A percentile compares a stretch with the other conserved stretches of the same genome.
Evolutionary conservation across 2,888 invertebrate species (phyloP).

Genomic region (Apamea anceps): DNA sequence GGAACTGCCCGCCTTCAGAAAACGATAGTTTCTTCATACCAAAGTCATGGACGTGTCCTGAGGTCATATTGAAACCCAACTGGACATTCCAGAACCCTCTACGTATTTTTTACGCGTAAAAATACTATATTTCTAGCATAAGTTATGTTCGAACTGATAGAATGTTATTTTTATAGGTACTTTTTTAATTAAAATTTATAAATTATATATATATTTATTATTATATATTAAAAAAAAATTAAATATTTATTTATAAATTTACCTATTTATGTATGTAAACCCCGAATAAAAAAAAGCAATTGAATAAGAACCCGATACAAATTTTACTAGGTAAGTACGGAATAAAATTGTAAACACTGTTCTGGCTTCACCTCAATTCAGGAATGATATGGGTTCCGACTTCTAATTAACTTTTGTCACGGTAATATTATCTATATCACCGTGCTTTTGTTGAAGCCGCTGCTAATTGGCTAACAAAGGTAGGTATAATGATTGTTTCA

Average conservation of each 20-base stretch:
- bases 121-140: not conserved
- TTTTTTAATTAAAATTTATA: conserved; percentile 1
- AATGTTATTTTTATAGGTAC: conserved; percentile 19
- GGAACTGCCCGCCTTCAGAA: conserved; percentile 92
- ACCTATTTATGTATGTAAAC: not conserved
- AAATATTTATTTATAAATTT: not conserved
- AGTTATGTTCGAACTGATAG: not conserved
- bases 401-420: not conserved
- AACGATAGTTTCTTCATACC: conserved; percentile 86
- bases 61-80: conserved; percentile 84
- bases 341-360: not conserved
- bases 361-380: not conserved
- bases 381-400: not conserved
- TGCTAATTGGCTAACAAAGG: not conserved
- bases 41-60: conserved; percentile 87
- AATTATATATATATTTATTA: too few species aligned
- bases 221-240: too few species aligned
- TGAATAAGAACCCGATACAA: not conserved
- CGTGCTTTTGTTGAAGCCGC: not conserved
- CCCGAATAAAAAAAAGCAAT: not conserved
- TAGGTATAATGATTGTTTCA: not conserved
- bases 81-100: conserved; percentile 87
- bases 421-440: too few species aligned
- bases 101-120: conserved; percentile 65
- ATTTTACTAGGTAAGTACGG: not conserved